Evolutionary conservation across 2,888 invertebrate species (phyloP), one percentile per base, ranked within the genome.

Genomic region (Poecilus cupreus): DNA sequence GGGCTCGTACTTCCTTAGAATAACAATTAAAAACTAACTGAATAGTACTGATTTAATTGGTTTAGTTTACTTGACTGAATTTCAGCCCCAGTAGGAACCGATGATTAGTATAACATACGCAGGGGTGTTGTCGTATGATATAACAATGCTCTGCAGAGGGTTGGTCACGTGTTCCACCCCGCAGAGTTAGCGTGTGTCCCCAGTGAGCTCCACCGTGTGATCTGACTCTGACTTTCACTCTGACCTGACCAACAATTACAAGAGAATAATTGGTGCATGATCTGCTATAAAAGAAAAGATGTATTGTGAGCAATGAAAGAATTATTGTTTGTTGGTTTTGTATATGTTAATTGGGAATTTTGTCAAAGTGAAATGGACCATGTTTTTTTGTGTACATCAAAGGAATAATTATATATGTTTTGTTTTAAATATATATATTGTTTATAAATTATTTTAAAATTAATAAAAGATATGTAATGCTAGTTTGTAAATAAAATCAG

Each of bases 21-120:
- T n/a, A 11, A 43, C 46, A 3, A 18, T 51, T 51, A 18, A 51
- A 18, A 13, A 49, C 8, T 49, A 49, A 16, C n/a, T 49, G 2
- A 51, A 51, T 18, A 51, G 18, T 18, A 57, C 16, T 70, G 22
- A 75, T 74, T 24, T 82, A 82, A 83, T 82, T 83, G 82, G 83
- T 82, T 83, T 83, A 83, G 83, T 83, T 83, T 82, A 82, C 72
- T 78, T 77, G 80, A 75, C 46, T 72, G 75, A 57, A 81, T 72
- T 76, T 46, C 10, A 70, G 37, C 49, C 51, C 70, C 54, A 57
- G 32, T 68, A 39, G 43, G 72, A 43, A 46, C 43, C 13, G 43
- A 72, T 80, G 54, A 57, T 79, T 80, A 72, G 80, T 54, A 68
- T 79, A 49, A 49, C 68, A 68, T 16, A 24, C 13, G 68, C 10